phyloP scores from a whole-genome alignment of 2,888 invertebrate genomes.

The Cremastobaeus sp. region DNA sequence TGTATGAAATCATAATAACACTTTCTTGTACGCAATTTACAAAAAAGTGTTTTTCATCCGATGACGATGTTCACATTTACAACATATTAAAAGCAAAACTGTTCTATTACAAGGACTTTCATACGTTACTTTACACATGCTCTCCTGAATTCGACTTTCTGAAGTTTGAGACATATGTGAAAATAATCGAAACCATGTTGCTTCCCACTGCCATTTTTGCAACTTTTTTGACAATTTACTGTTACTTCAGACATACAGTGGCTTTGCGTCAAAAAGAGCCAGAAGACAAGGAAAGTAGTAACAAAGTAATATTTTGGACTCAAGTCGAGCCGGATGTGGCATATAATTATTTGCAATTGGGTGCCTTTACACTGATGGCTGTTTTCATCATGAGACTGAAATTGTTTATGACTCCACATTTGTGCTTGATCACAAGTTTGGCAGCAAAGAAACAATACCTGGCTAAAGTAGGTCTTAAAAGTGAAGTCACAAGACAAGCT shows the following conservation, averaged over 20 bases:
- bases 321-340: constrained; percentile 81
- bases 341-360: constrained; percentile 86
- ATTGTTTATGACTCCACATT: constrained; percentile 87
- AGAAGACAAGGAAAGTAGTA: constrained; percentile 35
- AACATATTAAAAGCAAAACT: constrained; percentile 86
- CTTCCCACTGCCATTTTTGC: constrained; percentile 81
- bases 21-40: constrained; percentile 65
- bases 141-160: constrained; percentile 87
- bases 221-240: constrained; percentile 75
- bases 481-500: constrained; percentile 76
- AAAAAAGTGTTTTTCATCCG: constrained; percentile 67
- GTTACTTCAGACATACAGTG: constrained; percentile 75
- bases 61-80: constrained; percentile 85
- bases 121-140: constrained; percentile 88
- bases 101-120: constrained; percentile 84
- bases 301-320: constrained; percentile 71
- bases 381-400: constrained; percentile 87
- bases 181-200: constrained; percentile 80
- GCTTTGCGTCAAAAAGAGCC: constrained; percentile 21
- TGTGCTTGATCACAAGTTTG: constrained; percentile 86
- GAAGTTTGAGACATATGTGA: constrained; percentile 80
- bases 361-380: constrained; percentile 87
- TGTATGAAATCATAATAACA: constrained; percentile 68
- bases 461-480: constrained; percentile 76
- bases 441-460: constrained; percentile 82